phyloP scores from a whole-genome alignment of 2,113 vertebrate species.

The Pygathrix nemaeus region DNA sequence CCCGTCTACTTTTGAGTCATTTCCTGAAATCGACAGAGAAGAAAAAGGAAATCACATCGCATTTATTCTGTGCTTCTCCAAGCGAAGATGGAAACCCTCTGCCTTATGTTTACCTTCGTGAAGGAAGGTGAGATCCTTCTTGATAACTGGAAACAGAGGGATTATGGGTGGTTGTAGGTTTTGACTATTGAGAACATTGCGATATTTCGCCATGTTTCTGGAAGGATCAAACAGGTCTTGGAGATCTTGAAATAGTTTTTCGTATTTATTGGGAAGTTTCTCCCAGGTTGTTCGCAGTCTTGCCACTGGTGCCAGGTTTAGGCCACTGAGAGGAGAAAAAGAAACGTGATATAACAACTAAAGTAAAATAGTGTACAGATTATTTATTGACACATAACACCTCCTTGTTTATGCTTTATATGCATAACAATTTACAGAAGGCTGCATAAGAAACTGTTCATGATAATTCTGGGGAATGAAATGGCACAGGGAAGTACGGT shows the following conservation, averaged over 20 bases:
- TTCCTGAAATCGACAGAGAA: slow-evolving; percentile 85
- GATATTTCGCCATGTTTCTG: slow-evolving; percentile 99
- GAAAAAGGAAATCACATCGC: neutral
- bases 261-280: slow-evolving; percentile 98
- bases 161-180: slow-evolving; percentile 98
- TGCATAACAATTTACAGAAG: neutral
- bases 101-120: slow-evolving; percentile 91
- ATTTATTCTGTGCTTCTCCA: neutral
- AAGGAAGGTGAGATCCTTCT: slow-evolving; percentile 99
- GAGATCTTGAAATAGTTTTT: slow-evolving; percentile 97
- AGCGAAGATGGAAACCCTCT: neutral
- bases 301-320: slow-evolving; percentile 97
- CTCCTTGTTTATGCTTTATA: neutral
- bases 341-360: neutral
- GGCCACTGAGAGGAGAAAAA: slow-evolving; percentile 86
- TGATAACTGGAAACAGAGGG: slow-evolving; percentile 98
- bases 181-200: slow-evolving; percentile 97
- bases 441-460: neutral
- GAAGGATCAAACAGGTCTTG: slow-evolving; percentile 99
- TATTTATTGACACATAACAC: neutral
- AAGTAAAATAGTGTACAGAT: neutral
- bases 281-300: slow-evolving; percentile 98
- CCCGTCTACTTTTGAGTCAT: slow-evolving; percentile 98
- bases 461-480: neutral
- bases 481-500: neutral